Evolutionary conservation across 2,797 vertebrate genomes (phyloP), one percentile per base, ranked within the genome.

Genomic region (Carduelis carduelis): DNA sequence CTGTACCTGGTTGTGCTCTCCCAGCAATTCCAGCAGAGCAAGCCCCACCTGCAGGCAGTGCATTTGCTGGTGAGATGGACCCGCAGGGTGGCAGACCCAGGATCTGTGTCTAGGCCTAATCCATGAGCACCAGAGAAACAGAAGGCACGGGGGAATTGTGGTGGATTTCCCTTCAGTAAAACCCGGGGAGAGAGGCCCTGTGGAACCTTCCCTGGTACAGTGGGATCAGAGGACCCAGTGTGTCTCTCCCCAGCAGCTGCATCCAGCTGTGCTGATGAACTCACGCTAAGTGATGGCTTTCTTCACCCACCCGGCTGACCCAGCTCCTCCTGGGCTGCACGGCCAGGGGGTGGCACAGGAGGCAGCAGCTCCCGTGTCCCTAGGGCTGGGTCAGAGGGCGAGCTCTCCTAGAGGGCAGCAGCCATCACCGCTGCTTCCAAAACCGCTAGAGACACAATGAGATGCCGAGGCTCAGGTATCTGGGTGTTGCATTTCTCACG

Each of bases 231-330:
- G 69, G 78, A 87, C 75, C 52, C 72, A 75, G 85, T 88, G 52
- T 65, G 88, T 43, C 8, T 90, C 47, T 66, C 34, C 39, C 59
- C 85, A 83, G 44, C 63, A 68, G 46, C 89, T 71, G 12, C 83
- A 72, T 37, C 70, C 78, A 95, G 41, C 9, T 8, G 26, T 37
- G 4, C 59, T 92, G 41, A 41, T 18, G 41, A 41, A 41, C 41
- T 41, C 41, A 4, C 17, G 3, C 84, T 97, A 76, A 94, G 96
- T 91, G 96, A 93, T 96, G 95, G 52, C 93, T 98, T 98, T 97
- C 95, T 98, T 97, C 96, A 97, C 87, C 93, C 93, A 59, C 93
- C 20, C 6, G 37, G 46, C 66, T 69, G 41, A 64, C 76, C 70
- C 63, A 27, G 37, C 89, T 88, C 74, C 19, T 30, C 61, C 75